These are phyloP conservation scores for Capreolus pygargus DNA, from an alignment of 2,113 vertebrate genomes.

Conservation along the genomic window DNA sequence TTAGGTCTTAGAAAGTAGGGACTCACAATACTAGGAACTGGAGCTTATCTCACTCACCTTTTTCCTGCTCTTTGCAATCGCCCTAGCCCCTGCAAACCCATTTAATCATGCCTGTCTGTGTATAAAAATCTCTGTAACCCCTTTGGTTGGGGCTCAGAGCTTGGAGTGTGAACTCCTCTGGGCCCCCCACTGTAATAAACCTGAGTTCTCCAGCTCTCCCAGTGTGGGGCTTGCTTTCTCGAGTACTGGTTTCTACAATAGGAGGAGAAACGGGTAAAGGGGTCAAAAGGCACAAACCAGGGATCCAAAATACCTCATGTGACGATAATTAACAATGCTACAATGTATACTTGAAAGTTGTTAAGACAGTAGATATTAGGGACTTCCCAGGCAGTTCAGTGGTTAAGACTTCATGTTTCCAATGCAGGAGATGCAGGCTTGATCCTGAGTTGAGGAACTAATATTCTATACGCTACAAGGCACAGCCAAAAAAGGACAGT, in stretches of 20 bases:
- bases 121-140: background rate
- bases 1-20: background rate
- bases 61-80: background rate
- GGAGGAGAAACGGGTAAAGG: background rate
- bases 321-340: background rate
- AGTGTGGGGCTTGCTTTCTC: background rate
- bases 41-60: background rate
- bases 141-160: background rate
- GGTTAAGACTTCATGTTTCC: background rate
- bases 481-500: background rate
- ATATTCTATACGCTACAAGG: background rate
- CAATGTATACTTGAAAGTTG: background rate
- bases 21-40: background rate
- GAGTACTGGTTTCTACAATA: background rate
- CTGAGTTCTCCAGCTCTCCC: background rate
- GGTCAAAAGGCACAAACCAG: background rate
- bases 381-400: background rate
- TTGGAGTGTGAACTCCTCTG: background rate
- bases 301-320: background rate
- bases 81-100: background rate
- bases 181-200: background rate
- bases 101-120: background rate
- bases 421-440: background rate
- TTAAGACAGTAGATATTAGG: background rate
- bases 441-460: background rate